A percentile compares a stretch with the other conserved stretches of the same genome.
Conservation (phyloP, 2,113 vertebrate genomes). For the Probosciger aterrimus region DNA sequence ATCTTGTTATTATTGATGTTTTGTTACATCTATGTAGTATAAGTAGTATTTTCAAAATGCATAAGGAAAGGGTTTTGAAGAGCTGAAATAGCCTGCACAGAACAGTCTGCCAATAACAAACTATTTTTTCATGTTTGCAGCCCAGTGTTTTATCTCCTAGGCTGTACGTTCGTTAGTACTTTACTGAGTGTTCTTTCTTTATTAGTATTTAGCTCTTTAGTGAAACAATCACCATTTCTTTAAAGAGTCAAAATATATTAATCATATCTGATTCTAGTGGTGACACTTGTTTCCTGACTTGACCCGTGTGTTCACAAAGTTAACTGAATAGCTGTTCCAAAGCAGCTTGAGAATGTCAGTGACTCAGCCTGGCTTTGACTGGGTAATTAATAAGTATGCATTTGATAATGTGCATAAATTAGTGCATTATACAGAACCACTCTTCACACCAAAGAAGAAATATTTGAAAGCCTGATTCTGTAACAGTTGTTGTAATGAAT, state of each 20-base stretch:
- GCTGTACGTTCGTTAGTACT: not conserved
- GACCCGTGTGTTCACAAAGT: not conserved
- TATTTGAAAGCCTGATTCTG: constrained; percentile 48
- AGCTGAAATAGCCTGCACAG: not conserved
- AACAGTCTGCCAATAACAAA: not conserved
- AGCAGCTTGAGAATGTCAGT: not conserved
- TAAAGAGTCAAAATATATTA: not conserved
- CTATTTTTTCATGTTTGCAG: not conserved
- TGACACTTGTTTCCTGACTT: not conserved
- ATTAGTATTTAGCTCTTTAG: not conserved
- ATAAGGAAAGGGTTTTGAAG: not conserved
- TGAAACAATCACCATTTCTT: not conserved
- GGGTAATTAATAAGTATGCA: not conserved
- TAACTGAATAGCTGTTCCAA: not conserved
- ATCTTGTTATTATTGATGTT: not conserved
- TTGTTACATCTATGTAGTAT: not conserved
- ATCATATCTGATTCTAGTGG: not conserved
- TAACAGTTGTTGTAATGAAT: constrained; percentile 43
- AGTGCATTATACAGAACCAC: not conserved
- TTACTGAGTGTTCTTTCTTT: not conserved
- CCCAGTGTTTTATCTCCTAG: not conserved
- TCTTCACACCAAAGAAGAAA: not conserved
- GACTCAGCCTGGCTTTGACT: not conserved
- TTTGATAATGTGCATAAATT: not conserved
- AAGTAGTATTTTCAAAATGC: not conserved